phyloP scores from a whole-genome alignment of 1,140 invertebrate species.

The Caenorhabditis inopinata region DNA sequence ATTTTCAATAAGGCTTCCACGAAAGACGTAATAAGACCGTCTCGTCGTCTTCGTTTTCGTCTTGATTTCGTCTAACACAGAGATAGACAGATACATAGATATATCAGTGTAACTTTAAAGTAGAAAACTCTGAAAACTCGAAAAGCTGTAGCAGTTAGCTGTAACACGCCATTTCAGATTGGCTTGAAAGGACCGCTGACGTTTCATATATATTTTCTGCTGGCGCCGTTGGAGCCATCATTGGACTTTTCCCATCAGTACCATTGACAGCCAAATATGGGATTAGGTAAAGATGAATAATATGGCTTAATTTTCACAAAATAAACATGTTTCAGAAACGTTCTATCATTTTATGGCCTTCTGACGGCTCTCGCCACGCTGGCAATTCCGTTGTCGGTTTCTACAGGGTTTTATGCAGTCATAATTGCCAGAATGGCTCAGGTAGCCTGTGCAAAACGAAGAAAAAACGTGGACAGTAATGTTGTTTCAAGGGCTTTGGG shows the following conservation, averaged over 20 bases:
- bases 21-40: too few relatives aligned
- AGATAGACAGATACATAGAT: too few relatives aligned
- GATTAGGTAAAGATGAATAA: not conserved
- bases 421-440: constrained; percentile 54
- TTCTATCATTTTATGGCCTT: constrained; percentile 58
- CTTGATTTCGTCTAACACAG: too few relatives aligned
- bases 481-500: constrained; percentile 51
- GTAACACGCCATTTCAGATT: too few relatives aligned
- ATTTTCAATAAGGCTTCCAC: too few relatives aligned
- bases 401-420: constrained; percentile 47
- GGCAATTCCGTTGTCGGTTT: constrained; percentile 53
- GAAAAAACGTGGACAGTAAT: too few relatives aligned
- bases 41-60: too few relatives aligned
- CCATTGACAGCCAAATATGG: not conserved
- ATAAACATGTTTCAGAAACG: constrained; percentile 40
- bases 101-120: too few relatives aligned
- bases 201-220: not conserved
- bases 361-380: constrained; percentile 59
- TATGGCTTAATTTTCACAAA: not conserved
- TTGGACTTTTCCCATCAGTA: not conserved
- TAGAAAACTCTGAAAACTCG: too few relatives aligned
- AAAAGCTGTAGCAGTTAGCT: too few relatives aligned
- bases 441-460: constrained; percentile 36
- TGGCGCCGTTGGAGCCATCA: not conserved
- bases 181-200: not conserved